Base-by-base conservation (phyloP, 1,140 invertebrate genomes). In the Formica exsecta region DNA sequence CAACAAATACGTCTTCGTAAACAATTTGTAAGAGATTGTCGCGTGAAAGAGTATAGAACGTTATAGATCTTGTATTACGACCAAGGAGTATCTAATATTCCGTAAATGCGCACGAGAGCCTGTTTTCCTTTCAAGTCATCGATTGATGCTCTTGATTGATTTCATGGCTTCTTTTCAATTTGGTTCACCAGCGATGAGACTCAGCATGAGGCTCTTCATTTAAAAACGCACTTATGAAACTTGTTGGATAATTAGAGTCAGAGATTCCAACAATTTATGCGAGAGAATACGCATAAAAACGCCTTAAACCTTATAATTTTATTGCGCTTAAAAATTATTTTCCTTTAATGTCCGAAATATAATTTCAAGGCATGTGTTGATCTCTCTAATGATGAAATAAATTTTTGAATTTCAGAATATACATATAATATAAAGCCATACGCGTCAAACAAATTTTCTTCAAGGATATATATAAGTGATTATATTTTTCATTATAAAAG, bases 101-200 rank as follows among this genome's bases (percentile, higher is more conserved):
- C 25, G 70, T n/a, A 80, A 80, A 70, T 16, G 48, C 65, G 51
- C 51, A 41, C 22, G 51, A 61, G 25, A 61, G 38, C 19, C 22
- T 16, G 51, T 29, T 64, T 29, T 2, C 51, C 13, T 44, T 54
- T 73, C n/a, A 5, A 22, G 4, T 19, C 11, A 0, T 4, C 36
- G 22, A 89, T 87, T 75, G 73, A 38, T 32, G 32, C n/a, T 71
- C 5, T 54, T 87, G 59, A 90, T 90, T 86, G 71, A 51, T 71
- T 86, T 68, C 77, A 88, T 87, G 89, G 89, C 89, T 90, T 90
- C 89, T 19, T 85, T 90, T 89, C 44, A 90, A 90, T 90, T 74
- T 89, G 48, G 38, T 22, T 25, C 48, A 32, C 22, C 41, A 57
- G 25, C 38, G 62, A 16, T 62, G 51, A 36, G 16, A 4, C 74